Percentiles rank a stretch among this genome's conserved stretches.
Evolutionary conservation across 2,113 vertebrate genomes (phyloP).

Genomic region (Spizaetus ornatus): DNA sequence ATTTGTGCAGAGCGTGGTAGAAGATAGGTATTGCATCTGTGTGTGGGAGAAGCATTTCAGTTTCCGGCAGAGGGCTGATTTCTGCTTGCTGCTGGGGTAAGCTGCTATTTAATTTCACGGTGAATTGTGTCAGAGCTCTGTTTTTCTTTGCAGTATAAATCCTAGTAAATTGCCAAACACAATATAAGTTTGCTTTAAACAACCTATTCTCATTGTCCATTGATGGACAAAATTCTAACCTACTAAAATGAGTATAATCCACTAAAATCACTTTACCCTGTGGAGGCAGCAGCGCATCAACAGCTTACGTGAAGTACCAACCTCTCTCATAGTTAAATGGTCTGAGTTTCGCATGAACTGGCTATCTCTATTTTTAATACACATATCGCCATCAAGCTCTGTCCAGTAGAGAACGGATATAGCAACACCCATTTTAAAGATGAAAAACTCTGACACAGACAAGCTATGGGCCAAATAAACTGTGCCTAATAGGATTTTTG

Average conservation of each 20-base stretch:
- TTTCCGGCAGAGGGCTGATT: constrained; percentile 17
- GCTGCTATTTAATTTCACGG: constrained; percentile 40
- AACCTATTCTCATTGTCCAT: constrained; percentile 2
- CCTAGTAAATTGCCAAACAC: constrained; percentile 20
- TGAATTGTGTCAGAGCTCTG: constrained; percentile 22
- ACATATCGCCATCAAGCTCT: background rate
- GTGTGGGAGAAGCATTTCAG: background rate
- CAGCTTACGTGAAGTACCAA: background rate
- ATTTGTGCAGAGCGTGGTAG: background rate
- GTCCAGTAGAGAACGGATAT: background rate
- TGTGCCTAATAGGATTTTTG: constrained; percentile 31
- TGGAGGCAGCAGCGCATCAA: background rate
- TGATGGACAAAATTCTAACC: constrained; percentile 6
- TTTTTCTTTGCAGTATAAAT: constrained; percentile 4
- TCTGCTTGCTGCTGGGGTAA: constrained; percentile 12
- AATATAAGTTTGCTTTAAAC: constrained; percentile 10
- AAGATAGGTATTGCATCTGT: background rate
- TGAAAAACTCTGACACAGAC: constrained; percentile 4
- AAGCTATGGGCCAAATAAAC: constrained; percentile 5
- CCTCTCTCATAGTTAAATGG: background rate
- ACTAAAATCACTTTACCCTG: constrained; percentile 1
- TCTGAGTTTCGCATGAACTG: background rate
- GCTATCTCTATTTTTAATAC: background rate
- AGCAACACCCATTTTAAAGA: background rate
- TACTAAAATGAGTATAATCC: constrained; percentile 14